phyloP scores from a whole-genome alignment of 2,113 vertebrate species.

The Ageneiosus marmoratus region DNA sequence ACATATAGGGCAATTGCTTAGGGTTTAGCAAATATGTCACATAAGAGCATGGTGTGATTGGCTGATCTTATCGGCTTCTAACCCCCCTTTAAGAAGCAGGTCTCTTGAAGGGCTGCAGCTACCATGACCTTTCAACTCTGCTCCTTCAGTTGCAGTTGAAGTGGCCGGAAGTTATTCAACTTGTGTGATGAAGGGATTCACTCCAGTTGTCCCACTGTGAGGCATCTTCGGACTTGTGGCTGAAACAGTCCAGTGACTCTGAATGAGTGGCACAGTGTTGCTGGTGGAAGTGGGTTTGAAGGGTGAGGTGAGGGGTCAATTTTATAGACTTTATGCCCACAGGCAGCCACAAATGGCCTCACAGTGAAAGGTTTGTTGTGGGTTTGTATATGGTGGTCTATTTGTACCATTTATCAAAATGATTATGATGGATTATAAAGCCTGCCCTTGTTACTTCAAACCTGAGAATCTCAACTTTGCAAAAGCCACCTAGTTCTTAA shows the following conservation, averaged over 20 bases:
- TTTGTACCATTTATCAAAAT: constrained; percentile 25
- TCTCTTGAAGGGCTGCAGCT: neutral
- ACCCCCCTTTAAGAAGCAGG: neutral
- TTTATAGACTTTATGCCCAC: constrained; percentile 22
- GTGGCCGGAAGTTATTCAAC: constrained; percentile 38
- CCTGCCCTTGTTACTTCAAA: neutral
- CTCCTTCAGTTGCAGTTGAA: constrained; percentile 33
- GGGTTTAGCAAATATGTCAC: constrained; percentile 1
- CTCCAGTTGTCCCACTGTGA: neutral
- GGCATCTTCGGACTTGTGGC: constrained; percentile 9
- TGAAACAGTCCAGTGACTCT: constrained; percentile 38
- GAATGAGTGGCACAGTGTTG: constrained; percentile 20
- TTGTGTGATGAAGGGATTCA: constrained; percentile 23
- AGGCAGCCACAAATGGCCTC: constrained; percentile 18
- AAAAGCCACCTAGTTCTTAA: neutral
- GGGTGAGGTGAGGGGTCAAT: constrained; percentile 16
- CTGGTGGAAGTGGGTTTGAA: constrained; percentile 22
- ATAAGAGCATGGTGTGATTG: constrained; percentile 2
- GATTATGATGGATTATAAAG: constrained; percentile 5
- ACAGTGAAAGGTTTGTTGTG: constrained; percentile 17
- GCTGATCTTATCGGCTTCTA: neutral
- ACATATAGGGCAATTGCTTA: neutral
- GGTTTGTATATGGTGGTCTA: neutral
- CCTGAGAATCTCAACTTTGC: neutral
- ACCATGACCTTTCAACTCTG: constrained; percentile 38